These are phyloP conservation scores for Euschistus heros DNA, from an alignment of 1,140 invertebrate species.

Conservation along the genomic window DNA sequence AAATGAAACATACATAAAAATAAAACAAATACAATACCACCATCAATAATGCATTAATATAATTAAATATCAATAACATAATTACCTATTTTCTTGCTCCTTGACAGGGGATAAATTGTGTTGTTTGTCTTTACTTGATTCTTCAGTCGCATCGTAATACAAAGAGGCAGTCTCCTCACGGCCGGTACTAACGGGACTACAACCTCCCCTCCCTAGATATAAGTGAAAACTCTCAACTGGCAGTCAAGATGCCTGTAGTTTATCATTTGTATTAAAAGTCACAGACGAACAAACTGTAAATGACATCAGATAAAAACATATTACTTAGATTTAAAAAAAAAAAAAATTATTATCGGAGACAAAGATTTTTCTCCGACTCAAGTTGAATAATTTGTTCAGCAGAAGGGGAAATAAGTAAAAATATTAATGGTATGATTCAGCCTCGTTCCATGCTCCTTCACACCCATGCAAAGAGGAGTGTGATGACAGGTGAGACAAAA, in stretches of 20 bases:
- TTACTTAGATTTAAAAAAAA: not conserved
- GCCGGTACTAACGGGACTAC: constrained; percentile 40
- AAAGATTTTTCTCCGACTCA: too few relatives aligned
- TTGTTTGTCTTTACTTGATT: constrained; percentile 27
- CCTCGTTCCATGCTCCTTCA: constrained; percentile 2
- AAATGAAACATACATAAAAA: too few relatives aligned
- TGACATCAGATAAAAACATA: constrained; percentile 12
- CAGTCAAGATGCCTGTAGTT: constrained; percentile 2
- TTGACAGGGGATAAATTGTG: constrained; percentile 29
- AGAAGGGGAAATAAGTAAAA: too few relatives aligned
- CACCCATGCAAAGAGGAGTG: constrained; percentile 9
- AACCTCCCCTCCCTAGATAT: constrained; percentile 24
- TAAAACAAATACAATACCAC: too few relatives aligned
- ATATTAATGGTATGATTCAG: too few relatives aligned
- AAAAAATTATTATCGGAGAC: not conserved
- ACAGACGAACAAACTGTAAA: constrained; percentile 12
- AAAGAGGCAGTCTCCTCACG: constrained; percentile 49
- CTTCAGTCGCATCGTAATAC: constrained; percentile 52
- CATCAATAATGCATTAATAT: too few relatives aligned
- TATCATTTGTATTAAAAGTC: constrained; percentile 11
- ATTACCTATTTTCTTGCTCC: constrained; percentile 27
- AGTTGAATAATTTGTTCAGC: too few relatives aligned
- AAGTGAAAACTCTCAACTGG: constrained; percentile 5
- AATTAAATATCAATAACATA: not conserved
- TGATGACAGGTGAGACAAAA: constrained; percentile 16